phyloP scores from a whole-genome alignment of 2,797 vertebrate genomes.

The Furcifer pardalis region DNA sequence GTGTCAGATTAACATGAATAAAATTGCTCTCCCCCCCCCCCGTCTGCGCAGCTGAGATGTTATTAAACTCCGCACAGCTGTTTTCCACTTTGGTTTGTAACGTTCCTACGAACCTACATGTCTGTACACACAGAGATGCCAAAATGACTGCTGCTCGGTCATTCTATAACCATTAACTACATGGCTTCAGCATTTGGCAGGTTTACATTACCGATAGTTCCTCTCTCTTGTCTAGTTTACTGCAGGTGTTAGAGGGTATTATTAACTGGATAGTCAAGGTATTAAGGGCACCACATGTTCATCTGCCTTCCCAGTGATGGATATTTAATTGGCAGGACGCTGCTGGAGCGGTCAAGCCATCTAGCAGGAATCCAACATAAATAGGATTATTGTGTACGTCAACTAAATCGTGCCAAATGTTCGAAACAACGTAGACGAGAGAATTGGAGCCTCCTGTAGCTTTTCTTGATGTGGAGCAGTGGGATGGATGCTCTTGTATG shows the following conservation, averaged over 20 bases:
- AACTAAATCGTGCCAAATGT: conserved; percentile 15
- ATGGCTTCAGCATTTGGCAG: conserved; percentile 68
- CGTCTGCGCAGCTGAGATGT: background rate
- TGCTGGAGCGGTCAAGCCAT: conserved; percentile 22
- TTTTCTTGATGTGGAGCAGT: background rate
- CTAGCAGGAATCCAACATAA: conserved; percentile 32
- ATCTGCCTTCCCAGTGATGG: conserved; percentile 63
- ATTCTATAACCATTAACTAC: conserved; percentile 71
- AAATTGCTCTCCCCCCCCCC: background rate
- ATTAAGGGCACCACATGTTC: conserved; percentile 48
- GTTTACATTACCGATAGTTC: conserved; percentile 70
- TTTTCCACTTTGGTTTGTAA: background rate
- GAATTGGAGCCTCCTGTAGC: rapidly evolving
- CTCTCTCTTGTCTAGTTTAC: conserved; percentile 66
- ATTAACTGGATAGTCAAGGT: conserved; percentile 70
- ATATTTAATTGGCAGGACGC: conserved; percentile 66
- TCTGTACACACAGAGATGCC: background rate
- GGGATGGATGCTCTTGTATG: too few species aligned
- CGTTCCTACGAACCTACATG: background rate
- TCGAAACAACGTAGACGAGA: background rate
- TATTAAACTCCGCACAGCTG: background rate
- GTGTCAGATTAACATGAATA: background rate
- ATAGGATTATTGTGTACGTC: background rate
- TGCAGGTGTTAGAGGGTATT: conserved; percentile 74
- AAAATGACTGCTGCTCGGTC: conserved; percentile 61